Conservation (phyloP, 2,797 vertebrate species). For the Chanos chanos region DNA sequence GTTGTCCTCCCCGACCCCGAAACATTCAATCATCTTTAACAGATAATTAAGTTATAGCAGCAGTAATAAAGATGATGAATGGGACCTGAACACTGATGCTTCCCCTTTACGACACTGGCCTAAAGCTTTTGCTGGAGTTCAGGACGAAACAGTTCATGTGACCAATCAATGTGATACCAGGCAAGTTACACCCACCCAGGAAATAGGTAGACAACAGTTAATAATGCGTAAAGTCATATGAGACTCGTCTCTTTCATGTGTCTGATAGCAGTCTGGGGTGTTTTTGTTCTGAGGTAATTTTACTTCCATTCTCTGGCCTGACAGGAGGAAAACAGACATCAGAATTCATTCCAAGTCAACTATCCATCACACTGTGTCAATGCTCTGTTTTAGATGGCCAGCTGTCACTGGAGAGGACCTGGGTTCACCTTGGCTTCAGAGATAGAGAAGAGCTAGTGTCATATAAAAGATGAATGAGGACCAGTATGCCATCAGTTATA, state of each 20-base stretch:
- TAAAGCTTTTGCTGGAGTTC: slow-evolving; percentile 46
- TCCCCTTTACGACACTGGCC: too few relatives aligned
- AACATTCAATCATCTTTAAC: slow-evolving; percentile 58
- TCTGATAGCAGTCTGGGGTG: slow-evolving; percentile 8
- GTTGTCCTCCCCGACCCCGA: slow-evolving; percentile 61
- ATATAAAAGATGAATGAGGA: slow-evolving; percentile 63
- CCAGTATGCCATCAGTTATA: slow-evolving; percentile 54
- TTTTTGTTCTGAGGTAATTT: slow-evolving; percentile 17
- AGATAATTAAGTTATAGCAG: slow-evolving; percentile 71
- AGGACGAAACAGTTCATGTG: slow-evolving; percentile 47
- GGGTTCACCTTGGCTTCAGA: slow-evolving; percentile 68
- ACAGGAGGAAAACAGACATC: slow-evolving; percentile 60
- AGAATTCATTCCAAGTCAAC: slow-evolving; percentile 57
- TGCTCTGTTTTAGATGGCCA: slow-evolving; percentile 61
- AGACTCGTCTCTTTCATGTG: slow-evolving; percentile 25
- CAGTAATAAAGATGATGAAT: slow-evolving; percentile 65
- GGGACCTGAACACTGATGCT: slow-evolving; percentile 54
- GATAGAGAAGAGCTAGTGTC: slow-evolving; percentile 52
- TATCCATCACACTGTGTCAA: slow-evolving; percentile 65
- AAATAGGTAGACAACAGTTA: slow-evolving; percentile 57
- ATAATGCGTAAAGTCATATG: slow-evolving; percentile 55
- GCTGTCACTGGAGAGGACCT: slow-evolving; percentile 59
- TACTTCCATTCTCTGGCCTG: slow-evolving; percentile 15
- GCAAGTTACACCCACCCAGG: slow-evolving; percentile 42
- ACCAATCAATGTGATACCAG: slow-evolving; percentile 55